phyloP scores from a whole-genome alignment of 2,113 vertebrate species.

The Phylloscopus trochilus region DNA sequence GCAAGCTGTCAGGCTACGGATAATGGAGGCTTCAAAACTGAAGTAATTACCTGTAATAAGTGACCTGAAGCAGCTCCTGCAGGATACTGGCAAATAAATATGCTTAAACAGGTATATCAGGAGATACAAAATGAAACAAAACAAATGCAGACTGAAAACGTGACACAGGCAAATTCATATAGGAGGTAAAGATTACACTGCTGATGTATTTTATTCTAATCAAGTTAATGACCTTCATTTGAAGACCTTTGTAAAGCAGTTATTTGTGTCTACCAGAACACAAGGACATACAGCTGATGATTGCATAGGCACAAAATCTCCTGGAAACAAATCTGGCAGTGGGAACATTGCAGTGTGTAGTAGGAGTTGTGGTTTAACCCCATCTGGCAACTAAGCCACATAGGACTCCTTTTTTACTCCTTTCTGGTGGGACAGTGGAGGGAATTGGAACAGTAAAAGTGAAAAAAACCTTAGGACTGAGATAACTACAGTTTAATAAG shows the following conservation, averaged over 20 bases:
- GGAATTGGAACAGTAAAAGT: neutral
- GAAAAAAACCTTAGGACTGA: neutral
- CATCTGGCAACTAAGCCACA: neutral
- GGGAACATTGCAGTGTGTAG: neutral
- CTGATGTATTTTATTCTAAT: slow-evolving; percentile 31
- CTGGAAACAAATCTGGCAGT: neutral
- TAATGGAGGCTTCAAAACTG: slow-evolving; percentile 13
- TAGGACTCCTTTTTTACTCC: neutral
- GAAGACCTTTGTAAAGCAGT: slow-evolving; percentile 32
- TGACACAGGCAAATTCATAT: slow-evolving; percentile 5
- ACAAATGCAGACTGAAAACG: slow-evolving; percentile 54
- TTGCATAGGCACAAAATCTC: neutral
- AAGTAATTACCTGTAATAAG: slow-evolving; percentile 52
- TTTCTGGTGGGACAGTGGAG: neutral
- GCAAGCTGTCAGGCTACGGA: neutral
- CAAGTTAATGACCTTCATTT: slow-evolving; percentile 22
- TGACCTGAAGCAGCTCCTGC: slow-evolving; percentile 42
- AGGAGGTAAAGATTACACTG: slow-evolving; percentile 41
- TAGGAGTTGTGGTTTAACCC: neutral
- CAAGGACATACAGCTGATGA: neutral
- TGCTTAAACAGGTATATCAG: slow-evolving; percentile 24
- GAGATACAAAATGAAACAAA: slow-evolving; percentile 55
- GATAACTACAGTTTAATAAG: neutral
- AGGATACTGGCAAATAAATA: slow-evolving; percentile 42
- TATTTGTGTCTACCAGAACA: slow-evolving; percentile 17